Conservation (phyloP, 2,888 invertebrate genomes). For the Epinotia demarniana region DNA sequence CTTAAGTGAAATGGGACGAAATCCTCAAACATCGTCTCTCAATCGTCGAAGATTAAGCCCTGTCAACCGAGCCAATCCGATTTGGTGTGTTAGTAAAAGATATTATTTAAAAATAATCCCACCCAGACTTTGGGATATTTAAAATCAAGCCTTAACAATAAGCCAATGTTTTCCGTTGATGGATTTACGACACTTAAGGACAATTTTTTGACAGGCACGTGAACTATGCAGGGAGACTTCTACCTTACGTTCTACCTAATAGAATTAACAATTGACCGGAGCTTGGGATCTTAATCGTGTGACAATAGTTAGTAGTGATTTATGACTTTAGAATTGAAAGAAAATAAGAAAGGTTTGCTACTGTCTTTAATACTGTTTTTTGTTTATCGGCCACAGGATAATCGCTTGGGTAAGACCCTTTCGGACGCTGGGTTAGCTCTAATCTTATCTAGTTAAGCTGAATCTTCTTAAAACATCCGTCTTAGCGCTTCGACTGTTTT, state of each 20-base stretch:
- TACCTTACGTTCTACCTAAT: background rate
- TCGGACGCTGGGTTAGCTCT: constrained; percentile 38
- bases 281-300: constrained; percentile 19
- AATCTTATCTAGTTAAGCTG: constrained; percentile 41
- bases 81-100: constrained; percentile 45
- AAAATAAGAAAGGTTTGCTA: constrained; percentile 38
- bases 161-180: constrained; percentile 44
- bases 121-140: constrained; percentile 42
- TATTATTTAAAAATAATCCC: constrained; percentile 45
- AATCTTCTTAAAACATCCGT: constrained; percentile 38
- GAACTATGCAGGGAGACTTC: background rate
- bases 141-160: constrained; percentile 44
- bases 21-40: constrained; percentile 45
- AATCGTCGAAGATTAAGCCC: constrained; percentile 40
- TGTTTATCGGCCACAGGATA: constrained; percentile 34
- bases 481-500: constrained; percentile 2
- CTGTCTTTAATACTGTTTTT: constrained; percentile 41
- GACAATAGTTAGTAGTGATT: constrained; percentile 41
- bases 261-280: background rate
- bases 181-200: constrained; percentile 42
- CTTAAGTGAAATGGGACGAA: constrained; percentile 28
- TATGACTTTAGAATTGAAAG: constrained; percentile 39
- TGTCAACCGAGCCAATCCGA: constrained; percentile 46
- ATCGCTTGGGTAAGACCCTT: constrained; percentile 39
- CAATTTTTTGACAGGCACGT: constrained; percentile 23